Evolutionary conservation across 2,113 vertebrate species (phyloP).

Genomic region (Condylura cristata): DNA sequence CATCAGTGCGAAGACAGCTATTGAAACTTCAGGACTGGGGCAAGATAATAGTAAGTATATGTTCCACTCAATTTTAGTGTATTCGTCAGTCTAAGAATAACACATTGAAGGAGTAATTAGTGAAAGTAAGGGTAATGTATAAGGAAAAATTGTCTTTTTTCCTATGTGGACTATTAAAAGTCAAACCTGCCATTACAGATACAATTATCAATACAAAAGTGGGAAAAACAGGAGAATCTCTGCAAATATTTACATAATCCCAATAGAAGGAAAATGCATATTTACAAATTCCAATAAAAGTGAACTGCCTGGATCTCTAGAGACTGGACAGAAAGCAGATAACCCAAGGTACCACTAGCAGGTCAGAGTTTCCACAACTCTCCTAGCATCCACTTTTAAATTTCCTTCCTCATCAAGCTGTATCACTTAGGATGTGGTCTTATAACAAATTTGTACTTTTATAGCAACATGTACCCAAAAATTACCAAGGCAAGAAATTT

Average conservation of each 20-base stretch:
- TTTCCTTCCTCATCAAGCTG: neutral
- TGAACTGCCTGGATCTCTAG: neutral
- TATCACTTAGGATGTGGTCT: neutral
- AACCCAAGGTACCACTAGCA: neutral
- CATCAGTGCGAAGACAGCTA: neutral
- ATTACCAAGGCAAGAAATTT: conserved; percentile 19
- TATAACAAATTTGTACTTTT: neutral
- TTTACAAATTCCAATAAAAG: conserved; percentile 2
- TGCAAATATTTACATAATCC: neutral
- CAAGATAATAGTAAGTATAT: neutral
- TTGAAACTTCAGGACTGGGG: neutral
- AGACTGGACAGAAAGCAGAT: neutral
- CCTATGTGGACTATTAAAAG: neutral
- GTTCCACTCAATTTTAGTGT: neutral
- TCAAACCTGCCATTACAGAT: neutral
- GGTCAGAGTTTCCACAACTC: neutral
- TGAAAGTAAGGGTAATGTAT: conserved; percentile 19
- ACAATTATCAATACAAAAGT: neutral
- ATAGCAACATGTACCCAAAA: neutral
- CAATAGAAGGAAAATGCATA: neutral
- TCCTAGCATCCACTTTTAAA: neutral
- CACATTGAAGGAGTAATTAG: neutral
- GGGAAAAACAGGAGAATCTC: neutral
- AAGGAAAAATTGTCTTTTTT: conserved; percentile 36
- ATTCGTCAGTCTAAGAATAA: conserved; percentile 16